Evolutionary conservation across 2,888 invertebrate genomes (phyloP).

Genomic region (Eristalinus sepulchralis): DNA sequence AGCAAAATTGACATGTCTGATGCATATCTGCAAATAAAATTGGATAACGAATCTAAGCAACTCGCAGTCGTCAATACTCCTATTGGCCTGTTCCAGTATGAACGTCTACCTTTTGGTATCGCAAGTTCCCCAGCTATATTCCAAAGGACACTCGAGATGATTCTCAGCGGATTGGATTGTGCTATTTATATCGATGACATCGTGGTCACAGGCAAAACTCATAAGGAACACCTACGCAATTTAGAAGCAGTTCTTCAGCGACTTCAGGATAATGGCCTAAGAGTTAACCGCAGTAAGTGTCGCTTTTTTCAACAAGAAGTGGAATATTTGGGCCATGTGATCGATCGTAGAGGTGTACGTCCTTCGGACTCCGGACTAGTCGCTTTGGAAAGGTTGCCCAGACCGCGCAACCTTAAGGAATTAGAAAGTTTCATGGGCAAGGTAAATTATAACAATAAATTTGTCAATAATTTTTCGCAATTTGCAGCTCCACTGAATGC

Average conservation of each 20-base stretch:
- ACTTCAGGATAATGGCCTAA: conserved; percentile 12
- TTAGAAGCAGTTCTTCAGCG: conserved; percentile 33
- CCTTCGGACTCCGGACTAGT: too few relatives aligned
- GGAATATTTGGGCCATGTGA: conserved; percentile 63
- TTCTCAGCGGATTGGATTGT: neutral
- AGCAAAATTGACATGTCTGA: conserved; percentile 73
- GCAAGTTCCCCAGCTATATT: conserved; percentile 30
- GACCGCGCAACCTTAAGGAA: too few relatives aligned
- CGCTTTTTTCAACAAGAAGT: conserved; percentile 47
- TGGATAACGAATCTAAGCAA: too few relatives aligned
- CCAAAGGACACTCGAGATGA: neutral
- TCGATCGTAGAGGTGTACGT: neutral
- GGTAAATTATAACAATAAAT: neutral
- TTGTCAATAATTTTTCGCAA: conserved; percentile 7
- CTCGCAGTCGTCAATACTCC: too few relatives aligned
- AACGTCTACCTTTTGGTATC: conserved; percentile 55
- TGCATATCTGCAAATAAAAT: conserved; percentile 76
- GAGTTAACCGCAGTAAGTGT: conserved; percentile 48
- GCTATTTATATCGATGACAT: neutral
- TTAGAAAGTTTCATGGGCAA: too few relatives aligned
- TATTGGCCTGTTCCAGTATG: conserved; percentile 46
- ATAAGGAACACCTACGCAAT: neutral
- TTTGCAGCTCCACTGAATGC: conserved; percentile 15
- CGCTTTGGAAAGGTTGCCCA: too few relatives aligned
- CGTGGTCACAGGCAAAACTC: neutral